Evolutionary conservation across 2,888 invertebrate genomes (phyloP).

Genomic region (Congeria kusceri): DNA sequence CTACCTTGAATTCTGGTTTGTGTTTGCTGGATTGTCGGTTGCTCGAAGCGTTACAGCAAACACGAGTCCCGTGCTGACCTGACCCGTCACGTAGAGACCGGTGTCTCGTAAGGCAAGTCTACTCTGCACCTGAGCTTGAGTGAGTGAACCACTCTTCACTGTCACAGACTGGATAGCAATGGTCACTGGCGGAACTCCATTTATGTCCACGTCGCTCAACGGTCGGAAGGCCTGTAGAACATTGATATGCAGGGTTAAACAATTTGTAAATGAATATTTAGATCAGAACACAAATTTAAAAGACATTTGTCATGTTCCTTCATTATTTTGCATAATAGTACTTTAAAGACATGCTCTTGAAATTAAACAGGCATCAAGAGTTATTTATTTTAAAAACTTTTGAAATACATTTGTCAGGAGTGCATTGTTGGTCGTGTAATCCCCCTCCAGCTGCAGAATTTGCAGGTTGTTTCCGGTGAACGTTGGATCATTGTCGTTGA

Average conservation of each 20-base stretch:
- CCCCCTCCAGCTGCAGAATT: constrained; percentile 56
- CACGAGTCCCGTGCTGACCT: constrained; percentile 7
- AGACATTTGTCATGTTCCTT: no score
- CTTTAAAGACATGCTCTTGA: no score
- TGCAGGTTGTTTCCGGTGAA: constrained; percentile 65
- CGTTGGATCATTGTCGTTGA: constrained; percentile 77
- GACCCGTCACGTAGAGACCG: constrained; percentile 42
- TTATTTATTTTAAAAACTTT: no score
- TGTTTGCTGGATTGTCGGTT: constrained; percentile 25
- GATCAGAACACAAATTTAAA: no score
- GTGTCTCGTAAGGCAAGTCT: constrained; percentile 1
- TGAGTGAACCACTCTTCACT: constrained; percentile 13
- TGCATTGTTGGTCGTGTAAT: constrained; percentile 45
- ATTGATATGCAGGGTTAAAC: no score
- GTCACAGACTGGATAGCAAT: constrained; percentile 41
- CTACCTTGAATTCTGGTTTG: constrained; percentile 19
- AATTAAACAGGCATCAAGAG: no score
- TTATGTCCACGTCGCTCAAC: not conserved
- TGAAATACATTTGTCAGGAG: constrained; percentile 51
- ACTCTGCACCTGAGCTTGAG: constrained; percentile 7
- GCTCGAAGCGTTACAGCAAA: constrained; percentile 46
- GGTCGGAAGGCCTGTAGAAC: constrained; percentile 33
- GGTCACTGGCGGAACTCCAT: not conserved
- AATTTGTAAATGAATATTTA: no score
- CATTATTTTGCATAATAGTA: no score